Percentiles rank a stretch among this genome's conserved stretches.
Conservation (phyloP, 2,113 vertebrate genomes). For the Aix galericulata region DNA sequence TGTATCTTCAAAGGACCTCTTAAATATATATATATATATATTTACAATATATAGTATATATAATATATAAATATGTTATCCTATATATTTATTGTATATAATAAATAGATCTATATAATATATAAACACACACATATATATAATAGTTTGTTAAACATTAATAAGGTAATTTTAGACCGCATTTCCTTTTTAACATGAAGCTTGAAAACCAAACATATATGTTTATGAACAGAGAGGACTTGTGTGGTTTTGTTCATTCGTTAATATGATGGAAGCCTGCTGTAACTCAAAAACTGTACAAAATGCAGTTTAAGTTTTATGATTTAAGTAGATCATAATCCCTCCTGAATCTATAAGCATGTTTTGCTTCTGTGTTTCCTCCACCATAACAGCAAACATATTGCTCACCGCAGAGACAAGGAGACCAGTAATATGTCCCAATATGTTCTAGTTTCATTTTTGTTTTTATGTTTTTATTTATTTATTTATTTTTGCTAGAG, state of each 20-base stretch:
- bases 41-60: neutral
- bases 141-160: neutral
- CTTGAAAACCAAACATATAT: neutral
- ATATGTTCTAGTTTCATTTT: neutral
- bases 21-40: neutral
- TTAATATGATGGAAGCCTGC: neutral
- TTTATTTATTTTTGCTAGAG: neutral
- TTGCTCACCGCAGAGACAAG: neutral
- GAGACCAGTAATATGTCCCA: neutral
- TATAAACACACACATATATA: neutral
- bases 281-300: neutral
- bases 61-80: too few relatives aligned
- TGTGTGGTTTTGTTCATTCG: neutral
- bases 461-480: neutral
- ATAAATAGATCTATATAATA: neutral
- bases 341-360: neutral
- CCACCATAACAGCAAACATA: neutral
- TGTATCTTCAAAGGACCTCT: fast-evolving
- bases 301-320: neutral
- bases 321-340: neutral
- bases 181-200: neutral
- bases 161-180: neutral
- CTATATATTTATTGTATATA: neutral
- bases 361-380: neutral
- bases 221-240: neutral